Percentiles rank a stretch among this genome's conserved stretches.
Conservation (phyloP, 2,797 vertebrate species). For the Chromis chromis region DNA sequence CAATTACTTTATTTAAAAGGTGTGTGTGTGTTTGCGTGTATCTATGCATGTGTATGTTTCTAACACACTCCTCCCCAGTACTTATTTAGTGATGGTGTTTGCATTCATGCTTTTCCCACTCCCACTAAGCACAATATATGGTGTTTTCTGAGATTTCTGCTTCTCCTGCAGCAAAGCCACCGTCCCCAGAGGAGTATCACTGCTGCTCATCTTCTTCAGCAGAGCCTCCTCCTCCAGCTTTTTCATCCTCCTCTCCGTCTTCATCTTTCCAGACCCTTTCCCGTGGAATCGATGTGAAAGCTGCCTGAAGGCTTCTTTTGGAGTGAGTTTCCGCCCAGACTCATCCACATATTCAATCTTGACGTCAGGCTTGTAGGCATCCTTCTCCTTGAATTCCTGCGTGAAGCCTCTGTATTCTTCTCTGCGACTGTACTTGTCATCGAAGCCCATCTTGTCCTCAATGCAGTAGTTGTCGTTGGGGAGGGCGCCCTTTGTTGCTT, state of each 20-base stretch:
- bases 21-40: conserved; percentile 1
- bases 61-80: neutral
- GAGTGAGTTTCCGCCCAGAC: conserved; percentile 91
- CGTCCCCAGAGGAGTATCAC: conserved; percentile 92
- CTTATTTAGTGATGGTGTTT: conserved; percentile 82
- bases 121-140: conserved; percentile 94
- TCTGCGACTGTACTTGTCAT: conserved; percentile 93
- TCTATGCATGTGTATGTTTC: conserved; percentile 3
- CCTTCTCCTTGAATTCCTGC: conserved; percentile 96
- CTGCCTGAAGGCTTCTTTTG: conserved; percentile 95
- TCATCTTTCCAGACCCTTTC: conserved; percentile 96
- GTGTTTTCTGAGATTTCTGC: conserved; percentile 96
- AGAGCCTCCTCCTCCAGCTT: conserved; percentile 94
- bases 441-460: conserved; percentile 96
- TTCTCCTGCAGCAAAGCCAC: conserved; percentile 95
- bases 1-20: conserved; percentile 50
- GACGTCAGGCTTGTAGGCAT: conserved; percentile 89
- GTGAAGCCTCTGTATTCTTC: conserved; percentile 95
- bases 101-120: conserved; percentile 97
- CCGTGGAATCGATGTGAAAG: conserved; percentile 94
- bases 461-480: conserved; percentile 94
- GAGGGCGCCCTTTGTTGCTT: conserved; percentile 86
- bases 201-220: conserved; percentile 97
- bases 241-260: conserved; percentile 95
- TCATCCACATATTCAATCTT: conserved; percentile 97